phyloP scores from a whole-genome alignment of 1,140 invertebrate species.

The Drosophila varians region DNA sequence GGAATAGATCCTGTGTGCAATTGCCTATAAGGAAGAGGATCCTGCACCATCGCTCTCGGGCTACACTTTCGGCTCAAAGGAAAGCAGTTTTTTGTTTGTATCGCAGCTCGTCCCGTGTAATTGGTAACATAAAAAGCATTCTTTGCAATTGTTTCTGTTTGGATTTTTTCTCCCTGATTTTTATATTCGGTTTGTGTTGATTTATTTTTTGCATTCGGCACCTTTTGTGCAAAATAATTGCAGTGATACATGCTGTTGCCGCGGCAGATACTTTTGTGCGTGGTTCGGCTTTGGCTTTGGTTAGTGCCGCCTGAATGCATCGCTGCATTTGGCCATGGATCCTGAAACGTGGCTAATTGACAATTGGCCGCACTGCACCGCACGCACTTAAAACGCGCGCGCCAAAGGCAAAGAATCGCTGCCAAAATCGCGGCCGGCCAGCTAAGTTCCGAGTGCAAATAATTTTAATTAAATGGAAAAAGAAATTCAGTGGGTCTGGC shows the following conservation, averaged over 20 bases:
- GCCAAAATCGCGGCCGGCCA: constrained; percentile 50
- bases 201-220: constrained; percentile 17
- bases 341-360: constrained; percentile 61
- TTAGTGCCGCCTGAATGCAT: constrained; percentile 65
- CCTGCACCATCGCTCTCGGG: not conserved
- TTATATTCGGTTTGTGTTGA: constrained; percentile 1
- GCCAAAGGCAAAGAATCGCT: constrained; percentile 42
- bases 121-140: constrained; percentile 63
- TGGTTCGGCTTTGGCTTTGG: constrained; percentile 56
- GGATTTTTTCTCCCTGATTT: constrained; percentile 8
- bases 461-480: constrained; percentile 81
- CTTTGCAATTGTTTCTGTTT: constrained; percentile 55
- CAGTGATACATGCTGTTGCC: constrained; percentile 33
- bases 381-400: constrained; percentile 53
- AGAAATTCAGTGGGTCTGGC: constrained; percentile 54
- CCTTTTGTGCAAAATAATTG: constrained; percentile 69
- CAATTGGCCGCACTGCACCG: constrained; percentile 46
- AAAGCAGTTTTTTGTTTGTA: constrained; percentile 11
- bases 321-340: constrained; percentile 51
- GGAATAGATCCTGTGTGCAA: constrained; percentile 22
- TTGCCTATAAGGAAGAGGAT: constrained; percentile 19
- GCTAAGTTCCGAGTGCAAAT: constrained; percentile 76
- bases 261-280: constrained; percentile 51
- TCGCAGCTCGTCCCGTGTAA: constrained; percentile 29
- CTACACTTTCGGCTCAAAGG: constrained; percentile 17